phyloP scores from a whole-genome alignment of 1,140 invertebrate genomes.

The Brachionus paranguensis region DNA sequence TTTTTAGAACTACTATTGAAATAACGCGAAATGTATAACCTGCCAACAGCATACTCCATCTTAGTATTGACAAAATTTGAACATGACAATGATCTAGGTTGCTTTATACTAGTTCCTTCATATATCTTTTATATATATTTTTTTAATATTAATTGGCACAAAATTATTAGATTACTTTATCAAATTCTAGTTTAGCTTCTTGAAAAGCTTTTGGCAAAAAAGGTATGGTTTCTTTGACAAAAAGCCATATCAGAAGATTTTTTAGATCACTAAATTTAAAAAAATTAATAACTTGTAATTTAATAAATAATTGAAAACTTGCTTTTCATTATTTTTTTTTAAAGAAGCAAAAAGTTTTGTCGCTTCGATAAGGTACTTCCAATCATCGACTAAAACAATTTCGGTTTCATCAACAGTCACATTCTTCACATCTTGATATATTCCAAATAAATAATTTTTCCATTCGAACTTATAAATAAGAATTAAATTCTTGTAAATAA shows the following conservation, averaged over 20 bases:
- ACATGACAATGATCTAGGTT: constrained; percentile 54
- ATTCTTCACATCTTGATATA: neutral
- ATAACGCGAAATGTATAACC: constrained; percentile 81
- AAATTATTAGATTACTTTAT: neutral
- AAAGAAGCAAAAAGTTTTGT: neutral
- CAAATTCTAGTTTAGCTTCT: constrained; percentile 36
- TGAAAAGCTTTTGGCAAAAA: constrained; percentile 36
- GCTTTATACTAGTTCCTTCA: constrained; percentile 6
- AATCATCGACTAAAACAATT: constrained; percentile 27
- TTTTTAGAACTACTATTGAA: constrained; percentile 72
- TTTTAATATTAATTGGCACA: neutral
- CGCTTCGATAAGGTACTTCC: neutral
- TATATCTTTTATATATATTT: neutral
- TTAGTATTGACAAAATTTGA: constrained; percentile 71
- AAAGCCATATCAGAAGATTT: constrained; percentile 29
- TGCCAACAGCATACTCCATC: constrained; percentile 82
- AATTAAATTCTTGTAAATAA: neutral
- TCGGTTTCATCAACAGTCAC: neutral
- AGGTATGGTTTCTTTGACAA: constrained; percentile 28
- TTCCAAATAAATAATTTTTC: constrained; percentile 8
- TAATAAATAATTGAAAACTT: neutral
- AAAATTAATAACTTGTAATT: neutral
- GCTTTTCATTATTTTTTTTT: neutral
- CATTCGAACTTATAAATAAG: constrained; percentile 1
- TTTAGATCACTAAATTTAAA: neutral